Conservation (phyloP, 2,797 vertebrate genomes). For the Artibeus lituratus region DNA sequence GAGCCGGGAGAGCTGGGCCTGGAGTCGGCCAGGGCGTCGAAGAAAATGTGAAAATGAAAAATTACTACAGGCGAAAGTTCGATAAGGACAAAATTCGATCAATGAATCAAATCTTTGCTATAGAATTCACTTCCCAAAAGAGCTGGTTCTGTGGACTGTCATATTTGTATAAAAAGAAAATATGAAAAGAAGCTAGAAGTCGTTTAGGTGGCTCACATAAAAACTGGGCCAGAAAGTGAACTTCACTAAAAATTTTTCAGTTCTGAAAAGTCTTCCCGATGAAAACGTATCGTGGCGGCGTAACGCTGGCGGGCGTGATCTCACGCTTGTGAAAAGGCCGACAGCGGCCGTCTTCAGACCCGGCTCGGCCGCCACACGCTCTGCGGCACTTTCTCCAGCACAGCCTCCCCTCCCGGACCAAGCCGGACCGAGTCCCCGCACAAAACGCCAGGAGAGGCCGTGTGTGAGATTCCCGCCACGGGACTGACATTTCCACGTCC, state of each 20-base stretch:
- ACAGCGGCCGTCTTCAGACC: accelerated
- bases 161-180: background rate
- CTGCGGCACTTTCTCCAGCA: accelerated
- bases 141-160: background rate
- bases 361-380: accelerated
- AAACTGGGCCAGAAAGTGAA: background rate
- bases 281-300: background rate
- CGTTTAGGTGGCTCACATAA: background rate
- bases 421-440: background rate
- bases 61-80: background rate
- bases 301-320: background rate
- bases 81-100: background rate
- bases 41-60: background rate
- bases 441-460: background rate
- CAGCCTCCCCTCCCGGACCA: background rate
- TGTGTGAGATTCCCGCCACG: background rate
- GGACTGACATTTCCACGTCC: background rate
- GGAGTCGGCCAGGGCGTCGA: background rate
- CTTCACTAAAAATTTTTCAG: background rate
- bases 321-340: background rate
- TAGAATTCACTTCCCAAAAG: background rate
- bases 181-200: background rate
- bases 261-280: background rate
- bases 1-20: background rate
- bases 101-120: background rate